A percentile compares a stretch with the other conserved stretches of the same genome.
Conservation (phyloP, 2,113 vertebrate genomes). For the Macrotus californicus region DNA sequence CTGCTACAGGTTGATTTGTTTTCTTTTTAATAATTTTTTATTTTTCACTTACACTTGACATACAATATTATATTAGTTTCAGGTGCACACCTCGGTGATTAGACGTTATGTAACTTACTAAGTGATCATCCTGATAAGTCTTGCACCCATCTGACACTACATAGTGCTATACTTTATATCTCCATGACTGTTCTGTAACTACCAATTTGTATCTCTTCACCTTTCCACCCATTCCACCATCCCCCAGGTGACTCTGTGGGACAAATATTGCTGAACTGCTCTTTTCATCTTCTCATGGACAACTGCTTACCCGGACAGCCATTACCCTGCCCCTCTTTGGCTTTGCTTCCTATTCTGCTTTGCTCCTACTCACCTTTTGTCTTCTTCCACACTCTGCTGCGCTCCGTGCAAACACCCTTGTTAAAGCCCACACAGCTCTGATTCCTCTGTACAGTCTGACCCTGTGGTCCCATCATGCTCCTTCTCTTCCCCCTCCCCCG, state of each 20-base stretch:
- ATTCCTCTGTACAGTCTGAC: not conserved
- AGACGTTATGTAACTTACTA: not conserved
- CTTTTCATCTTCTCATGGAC: conserved; percentile 45
- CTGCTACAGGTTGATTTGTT: not conserved
- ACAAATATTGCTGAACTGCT: not conserved
- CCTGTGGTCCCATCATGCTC: not conserved
- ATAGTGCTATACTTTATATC: not conserved
- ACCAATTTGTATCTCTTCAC: not conserved
- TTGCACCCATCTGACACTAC: not conserved
- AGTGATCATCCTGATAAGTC: not conserved
- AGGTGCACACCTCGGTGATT: not conserved
- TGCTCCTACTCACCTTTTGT: conserved; percentile 35
- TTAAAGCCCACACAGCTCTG: not conserved
- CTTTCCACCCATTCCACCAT: not conserved
- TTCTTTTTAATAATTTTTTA: not conserved
- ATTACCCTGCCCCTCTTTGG: not conserved
- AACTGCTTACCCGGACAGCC: conserved; percentile 42
- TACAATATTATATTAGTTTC: not conserved
- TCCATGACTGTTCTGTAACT: not conserved
- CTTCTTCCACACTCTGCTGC: not conserved
- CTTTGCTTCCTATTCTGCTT: conserved; percentile 52
- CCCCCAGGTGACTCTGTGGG: conserved; percentile 2
- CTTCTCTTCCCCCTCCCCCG: not conserved
- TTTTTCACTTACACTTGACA: not conserved
- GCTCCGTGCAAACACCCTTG: conserved; percentile 20